These are phyloP conservation scores for Hirundo rustica DNA, from an alignment of 2,797 vertebrate species.

Conservation along the genomic window DNA sequence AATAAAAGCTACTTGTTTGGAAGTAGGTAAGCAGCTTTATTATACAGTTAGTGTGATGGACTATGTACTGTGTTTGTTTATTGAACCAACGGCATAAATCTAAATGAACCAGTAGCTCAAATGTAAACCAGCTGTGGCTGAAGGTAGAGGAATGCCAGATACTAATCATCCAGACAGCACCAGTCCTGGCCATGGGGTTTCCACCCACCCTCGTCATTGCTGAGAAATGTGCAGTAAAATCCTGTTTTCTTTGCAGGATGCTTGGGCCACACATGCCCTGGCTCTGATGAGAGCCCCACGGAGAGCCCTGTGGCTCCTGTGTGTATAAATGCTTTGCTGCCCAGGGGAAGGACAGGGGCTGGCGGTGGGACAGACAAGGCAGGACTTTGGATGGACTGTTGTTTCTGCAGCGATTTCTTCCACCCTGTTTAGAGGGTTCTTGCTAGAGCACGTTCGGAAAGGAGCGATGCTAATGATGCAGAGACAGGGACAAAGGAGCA, in stretches of 20 bases:
- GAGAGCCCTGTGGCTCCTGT: background rate
- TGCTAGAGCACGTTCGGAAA: conserved; percentile 2
- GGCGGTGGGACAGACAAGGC: background rate
- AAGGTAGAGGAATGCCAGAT: conserved; percentile 14
- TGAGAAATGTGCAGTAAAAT: conserved; percentile 15
- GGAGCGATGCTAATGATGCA: background rate
- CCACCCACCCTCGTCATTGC: rapidly evolving
- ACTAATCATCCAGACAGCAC: conserved; percentile 13
- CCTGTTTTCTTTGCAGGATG: background rate
- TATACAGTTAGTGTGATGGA: background rate
- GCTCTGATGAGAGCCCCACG: background rate
- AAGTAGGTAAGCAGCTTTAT: conserved; percentile 1
- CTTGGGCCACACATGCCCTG: background rate
- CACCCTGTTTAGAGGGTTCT: background rate
- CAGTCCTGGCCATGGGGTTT: background rate
- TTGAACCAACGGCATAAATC: conserved; percentile 38
- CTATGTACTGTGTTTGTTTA: conserved; percentile 34
- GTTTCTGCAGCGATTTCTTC: conserved; percentile 21
- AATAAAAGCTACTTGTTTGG: conserved; percentile 8
- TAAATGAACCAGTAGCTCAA: conserved; percentile 50
- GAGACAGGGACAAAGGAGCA: background rate
- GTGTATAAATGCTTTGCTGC: background rate
- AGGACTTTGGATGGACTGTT: background rate
- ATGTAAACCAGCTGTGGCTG: conserved; percentile 57
- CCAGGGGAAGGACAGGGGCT: background rate